phyloP scores from a whole-genome alignment of 2,113 vertebrate species.

The Oncorhynchus tshawytscha region DNA sequence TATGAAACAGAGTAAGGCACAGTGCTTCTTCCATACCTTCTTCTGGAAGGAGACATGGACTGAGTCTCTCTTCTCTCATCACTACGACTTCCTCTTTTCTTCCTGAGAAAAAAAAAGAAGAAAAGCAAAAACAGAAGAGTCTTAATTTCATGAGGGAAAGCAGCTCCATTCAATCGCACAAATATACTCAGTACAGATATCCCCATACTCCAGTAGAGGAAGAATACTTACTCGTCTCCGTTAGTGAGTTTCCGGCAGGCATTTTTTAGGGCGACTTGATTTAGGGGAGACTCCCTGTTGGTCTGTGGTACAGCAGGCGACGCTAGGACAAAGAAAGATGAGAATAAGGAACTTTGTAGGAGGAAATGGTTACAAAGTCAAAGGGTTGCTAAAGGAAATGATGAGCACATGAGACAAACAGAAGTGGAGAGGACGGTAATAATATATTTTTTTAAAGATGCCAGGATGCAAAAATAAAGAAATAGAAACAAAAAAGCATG shows the following conservation, averaged over 20 bases:
- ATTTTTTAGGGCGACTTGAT: conserved; percentile 72
- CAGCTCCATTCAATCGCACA: neutral
- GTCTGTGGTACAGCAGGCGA: conserved; percentile 78
- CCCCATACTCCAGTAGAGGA: neutral
- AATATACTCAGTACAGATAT: neutral
- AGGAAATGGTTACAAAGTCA: neutral
- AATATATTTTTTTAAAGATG: neutral
- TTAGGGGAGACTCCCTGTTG: conserved; percentile 68
- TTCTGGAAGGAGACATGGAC: conserved; percentile 17
- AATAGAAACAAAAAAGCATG: neutral
- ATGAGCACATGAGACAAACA: no score
- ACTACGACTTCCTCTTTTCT: conserved; percentile 35
- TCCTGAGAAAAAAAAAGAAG: conserved; percentile 4
- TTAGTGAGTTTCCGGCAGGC: conserved; percentile 37
- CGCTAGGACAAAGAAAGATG: conserved; percentile 42
- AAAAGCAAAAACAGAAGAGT: neutral
- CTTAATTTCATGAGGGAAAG: neutral
- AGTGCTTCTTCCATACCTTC: conserved; percentile 34
- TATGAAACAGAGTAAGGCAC: neutral
- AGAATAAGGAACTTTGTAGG: neutral
- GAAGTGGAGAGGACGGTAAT: no score
- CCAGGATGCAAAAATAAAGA: neutral
- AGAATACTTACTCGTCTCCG: conserved; percentile 12
- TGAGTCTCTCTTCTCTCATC: conserved; percentile 28
- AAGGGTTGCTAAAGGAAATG: neutral